Evolutionary conservation across 1,140 invertebrate species (phyloP), one percentile per base, ranked within the genome.

Genomic region (Drosophila carrolli): DNA sequence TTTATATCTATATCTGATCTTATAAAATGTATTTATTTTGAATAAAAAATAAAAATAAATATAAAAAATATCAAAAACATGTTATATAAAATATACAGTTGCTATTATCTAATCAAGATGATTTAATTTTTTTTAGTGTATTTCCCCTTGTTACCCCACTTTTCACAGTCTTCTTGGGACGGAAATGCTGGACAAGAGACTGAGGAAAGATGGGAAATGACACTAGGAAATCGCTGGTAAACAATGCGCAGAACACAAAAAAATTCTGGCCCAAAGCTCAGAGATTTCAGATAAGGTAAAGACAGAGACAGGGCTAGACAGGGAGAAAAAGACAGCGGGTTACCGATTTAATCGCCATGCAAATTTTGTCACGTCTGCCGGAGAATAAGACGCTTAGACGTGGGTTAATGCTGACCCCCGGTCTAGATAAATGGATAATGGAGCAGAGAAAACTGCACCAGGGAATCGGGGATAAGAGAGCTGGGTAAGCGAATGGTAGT

Each of bases 211-310:
- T 61, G 84, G 80, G 84, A 88, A 88, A 90, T 90, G 84, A 84
- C 84, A 88, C 84, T 88, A 90, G 84, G 84, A 88, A 88, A 88
- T 88, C 80, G 84, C 84, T 89, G 78, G 84, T 88, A 89, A 89
- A 84, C 85, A 80, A 89, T 71, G 76, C 68, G 78, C 68, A 75
- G 73, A 70, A 55, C 43, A 63, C 48, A 55, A 43, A 16, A 48
- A 71, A 59, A 50, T 73, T 48, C 48, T 73, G 48, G 40, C 70
- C 70, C 27, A 73, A 73, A 61, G 48, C 70, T 53, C 48, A 29
- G 40, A 73, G 55, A 73, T 75, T 65, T 63, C 10, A 55, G 73
- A 75, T 75, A 75, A 75, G 48, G 41, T 29, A 14, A 16, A 37
- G 41, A 41, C 23, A 14, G 46, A 23, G 50, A 72, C 71, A 54